Conservation (phyloP, 2,113 vertebrate genomes). For the Oceanites oceanicus region DNA sequence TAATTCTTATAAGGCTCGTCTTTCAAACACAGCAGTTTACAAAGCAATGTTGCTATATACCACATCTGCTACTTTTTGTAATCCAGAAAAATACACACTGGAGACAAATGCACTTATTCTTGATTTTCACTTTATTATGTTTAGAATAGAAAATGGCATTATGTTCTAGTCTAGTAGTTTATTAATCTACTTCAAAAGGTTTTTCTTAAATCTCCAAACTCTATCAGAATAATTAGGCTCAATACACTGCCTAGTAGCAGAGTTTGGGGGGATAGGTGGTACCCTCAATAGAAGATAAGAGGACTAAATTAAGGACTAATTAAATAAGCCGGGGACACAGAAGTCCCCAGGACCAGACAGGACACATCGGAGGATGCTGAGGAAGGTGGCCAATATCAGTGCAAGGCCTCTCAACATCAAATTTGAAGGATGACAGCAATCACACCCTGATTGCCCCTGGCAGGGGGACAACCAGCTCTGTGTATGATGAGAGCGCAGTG, state of each 20-base stretch:
- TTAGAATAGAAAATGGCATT: not conserved
- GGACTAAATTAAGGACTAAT: not conserved
- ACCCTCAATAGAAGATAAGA: not conserved
- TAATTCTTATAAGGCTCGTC: not conserved
- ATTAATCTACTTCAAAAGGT: not conserved
- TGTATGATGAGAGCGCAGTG: accelerated
- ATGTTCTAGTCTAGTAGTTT: not conserved
- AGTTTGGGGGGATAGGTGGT: not conserved
- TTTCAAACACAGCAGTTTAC: not conserved
- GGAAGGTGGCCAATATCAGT: not conserved
- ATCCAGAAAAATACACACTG: not conserved
- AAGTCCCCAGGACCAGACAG: not conserved
- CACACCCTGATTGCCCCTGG: not conserved
- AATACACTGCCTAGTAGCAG: not conserved
- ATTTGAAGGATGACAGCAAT: not conserved
- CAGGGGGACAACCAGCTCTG: not conserved
- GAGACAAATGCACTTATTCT: not conserved
- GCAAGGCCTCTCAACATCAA: not conserved
- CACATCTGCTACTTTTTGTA: not conserved
- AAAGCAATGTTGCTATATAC: not conserved
- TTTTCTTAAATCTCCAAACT: not conserved
- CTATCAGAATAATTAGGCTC: not conserved
- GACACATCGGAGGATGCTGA: not conserved
- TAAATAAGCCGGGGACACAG: not conserved
- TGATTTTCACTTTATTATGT: not conserved